Percentiles rank a stretch among this genome's conserved stretches.
phyloP scores from a whole-genome alignment of 2,888 invertebrate genomes.

The Synanthedon andrenaeformis region DNA sequence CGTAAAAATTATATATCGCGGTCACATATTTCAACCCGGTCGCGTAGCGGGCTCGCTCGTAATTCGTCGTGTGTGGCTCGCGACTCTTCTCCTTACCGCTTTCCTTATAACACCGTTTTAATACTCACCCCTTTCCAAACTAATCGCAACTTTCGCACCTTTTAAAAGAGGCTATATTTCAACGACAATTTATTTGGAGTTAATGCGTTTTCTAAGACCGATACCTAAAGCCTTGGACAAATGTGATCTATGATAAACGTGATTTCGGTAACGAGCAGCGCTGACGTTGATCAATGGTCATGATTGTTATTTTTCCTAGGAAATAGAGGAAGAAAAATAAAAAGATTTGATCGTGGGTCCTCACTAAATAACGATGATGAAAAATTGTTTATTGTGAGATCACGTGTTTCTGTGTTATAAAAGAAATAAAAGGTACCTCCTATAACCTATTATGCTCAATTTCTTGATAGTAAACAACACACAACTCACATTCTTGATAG shows the following conservation, averaged over 20 bases:
- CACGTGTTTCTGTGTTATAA: conserved; percentile 64
- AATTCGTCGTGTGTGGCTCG: conserved; percentile 68
- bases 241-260: conserved; percentile 68
- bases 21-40: conserved; percentile 48
- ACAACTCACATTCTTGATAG: too few relatives aligned
- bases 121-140: conserved; percentile 13
- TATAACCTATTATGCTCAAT: too few relatives aligned
- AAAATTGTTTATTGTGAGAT: conserved; percentile 64
- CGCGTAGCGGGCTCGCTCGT: conserved; percentile 52
- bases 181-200: conserved; percentile 7
- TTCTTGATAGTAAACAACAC: too few relatives aligned
- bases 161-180: conserved; percentile 19
- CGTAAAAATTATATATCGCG: conserved; percentile 56
- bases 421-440: conserved; percentile 9
- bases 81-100: conserved; percentile 43
- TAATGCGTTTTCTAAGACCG: conserved; percentile 17
- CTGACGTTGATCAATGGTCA: conserved; percentile 50
- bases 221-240: conserved; percentile 59
- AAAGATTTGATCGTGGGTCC: conserved; percentile 45
- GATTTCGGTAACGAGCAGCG: conserved; percentile 63
- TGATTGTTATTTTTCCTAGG: conserved; percentile 53
- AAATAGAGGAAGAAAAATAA: conserved; percentile 39
- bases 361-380: conserved; percentile 59
- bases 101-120: conserved; percentile 35
- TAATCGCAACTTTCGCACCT: conserved; percentile 20